A percentile compares a stretch with the other conserved stretches of the same genome.
These are phyloP conservation scores for Myoxocephalus aenaeus DNA, from an alignment of 2,797 vertebrate genomes.

Conservation along the genomic window DNA sequence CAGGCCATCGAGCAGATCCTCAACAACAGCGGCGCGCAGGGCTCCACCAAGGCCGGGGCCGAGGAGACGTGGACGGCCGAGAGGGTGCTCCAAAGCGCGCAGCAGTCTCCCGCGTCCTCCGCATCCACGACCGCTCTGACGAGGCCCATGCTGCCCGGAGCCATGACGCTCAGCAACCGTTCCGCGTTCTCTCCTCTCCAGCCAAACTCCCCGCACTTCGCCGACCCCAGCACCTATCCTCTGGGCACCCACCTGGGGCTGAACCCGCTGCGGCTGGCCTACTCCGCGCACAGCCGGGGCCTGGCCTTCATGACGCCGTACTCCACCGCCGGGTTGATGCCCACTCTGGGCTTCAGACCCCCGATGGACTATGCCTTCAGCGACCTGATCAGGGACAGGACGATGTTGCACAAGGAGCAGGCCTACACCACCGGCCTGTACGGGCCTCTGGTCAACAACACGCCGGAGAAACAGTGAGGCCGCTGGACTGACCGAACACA, in stretches of 20 bases:
- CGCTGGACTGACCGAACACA: conserved; percentile 13
- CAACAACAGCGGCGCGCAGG: conserved; percentile 89
- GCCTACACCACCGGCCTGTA: conserved; percentile 91
- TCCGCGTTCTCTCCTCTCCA: conserved; percentile 97
- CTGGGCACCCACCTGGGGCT: conserved; percentile 94
- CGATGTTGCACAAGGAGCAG: conserved; percentile 96
- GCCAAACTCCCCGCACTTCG: conserved; percentile 95
- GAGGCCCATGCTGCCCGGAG: conserved; percentile 92
- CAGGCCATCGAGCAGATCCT: conserved; percentile 99
- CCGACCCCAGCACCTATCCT: conserved; percentile 90
- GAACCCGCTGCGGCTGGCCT: conserved; percentile 95
- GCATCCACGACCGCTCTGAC: conserved; percentile 75
- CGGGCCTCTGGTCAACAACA: conserved; percentile 95
- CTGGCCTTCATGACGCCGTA: conserved; percentile 99
- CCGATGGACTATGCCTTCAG: conserved; percentile 99
- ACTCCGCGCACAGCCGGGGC: conserved; percentile 97
- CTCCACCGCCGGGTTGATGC: conserved; percentile 95
- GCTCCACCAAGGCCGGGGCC: conserved; percentile 68
- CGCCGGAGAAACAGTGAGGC: conserved; percentile 93
- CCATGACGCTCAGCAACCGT: conserved; percentile 95
- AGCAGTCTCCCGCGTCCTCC: conserved; percentile 78
- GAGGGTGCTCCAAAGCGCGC: conserved; percentile 84
- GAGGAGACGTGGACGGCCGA: conserved; percentile 89
- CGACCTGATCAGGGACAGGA: conserved; percentile 97
- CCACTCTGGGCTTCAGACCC: conserved; percentile 95